Conservation (phyloP, 2,888 invertebrate species). For the Hylaea fasciaria region DNA sequence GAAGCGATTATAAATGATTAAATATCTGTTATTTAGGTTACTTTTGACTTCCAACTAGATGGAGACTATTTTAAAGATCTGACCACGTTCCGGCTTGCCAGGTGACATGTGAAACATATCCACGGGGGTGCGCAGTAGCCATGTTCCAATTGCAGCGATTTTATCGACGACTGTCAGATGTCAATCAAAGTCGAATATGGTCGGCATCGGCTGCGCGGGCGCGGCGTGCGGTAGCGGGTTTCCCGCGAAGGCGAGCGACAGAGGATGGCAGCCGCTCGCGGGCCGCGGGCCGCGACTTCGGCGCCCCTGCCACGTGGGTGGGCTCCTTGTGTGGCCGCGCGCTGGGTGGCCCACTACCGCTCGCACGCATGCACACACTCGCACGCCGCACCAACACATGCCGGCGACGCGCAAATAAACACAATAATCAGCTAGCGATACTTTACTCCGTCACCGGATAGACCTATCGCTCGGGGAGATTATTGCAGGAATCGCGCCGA, state of each 20-base stretch:
- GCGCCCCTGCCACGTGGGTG: slow-evolving; percentile 82
- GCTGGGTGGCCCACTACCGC: slow-evolving; percentile 80
- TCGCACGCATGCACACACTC: slow-evolving; percentile 73
- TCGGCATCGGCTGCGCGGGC: slow-evolving; percentile 39
- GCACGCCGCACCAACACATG: slow-evolving; percentile 70
- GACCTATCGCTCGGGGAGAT: slow-evolving; percentile 78
- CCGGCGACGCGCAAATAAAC: slow-evolving; percentile 78
- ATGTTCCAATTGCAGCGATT: slow-evolving; percentile 19
- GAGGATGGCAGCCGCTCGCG: slow-evolving; percentile 42
- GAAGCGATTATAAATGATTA: neutral
- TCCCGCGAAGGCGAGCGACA: slow-evolving; percentile 39
- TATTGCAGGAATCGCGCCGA: slow-evolving; percentile 70
- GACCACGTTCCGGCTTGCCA: no score
- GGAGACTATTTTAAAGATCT: no score
- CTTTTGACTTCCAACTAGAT: no score
- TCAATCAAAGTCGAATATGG: slow-evolving; percentile 58
- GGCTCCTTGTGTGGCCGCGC: slow-evolving; percentile 83
- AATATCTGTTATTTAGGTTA: neutral
- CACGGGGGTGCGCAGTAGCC: slow-evolving; percentile 18
- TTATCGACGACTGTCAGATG: slow-evolving; percentile 60
- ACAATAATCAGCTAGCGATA: slow-evolving; percentile 84
- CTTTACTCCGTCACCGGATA: slow-evolving; percentile 83
- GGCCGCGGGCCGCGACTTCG: slow-evolving; percentile 70
- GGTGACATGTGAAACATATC: neutral
- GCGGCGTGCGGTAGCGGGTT: slow-evolving; percentile 40